Evolutionary conservation across 1,140 invertebrate species (phyloP).

Genomic region (Melipona quadrifasciata): DNA sequence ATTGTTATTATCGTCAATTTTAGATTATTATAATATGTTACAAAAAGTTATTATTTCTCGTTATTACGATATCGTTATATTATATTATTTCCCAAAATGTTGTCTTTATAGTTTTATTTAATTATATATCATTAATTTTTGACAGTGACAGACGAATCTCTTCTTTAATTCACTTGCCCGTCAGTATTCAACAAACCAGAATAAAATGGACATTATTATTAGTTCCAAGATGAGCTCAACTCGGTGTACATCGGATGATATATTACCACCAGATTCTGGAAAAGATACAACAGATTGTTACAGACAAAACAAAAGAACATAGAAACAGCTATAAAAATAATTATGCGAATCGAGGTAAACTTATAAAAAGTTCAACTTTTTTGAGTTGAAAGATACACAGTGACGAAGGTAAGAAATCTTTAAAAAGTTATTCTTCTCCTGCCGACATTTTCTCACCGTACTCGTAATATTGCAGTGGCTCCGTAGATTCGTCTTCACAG

Average conservation of each 20-base stretch:
- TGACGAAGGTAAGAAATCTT: background rate
- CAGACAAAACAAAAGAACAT: too few relatives aligned
- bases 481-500: conserved; percentile 58
- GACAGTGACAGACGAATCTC: too few relatives aligned
- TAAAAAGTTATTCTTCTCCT: background rate
- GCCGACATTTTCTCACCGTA: conserved; percentile 64
- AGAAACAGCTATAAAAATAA: background rate
- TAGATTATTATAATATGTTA: too few relatives aligned
- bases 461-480: conserved; percentile 63
- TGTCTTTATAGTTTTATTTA: background rate
- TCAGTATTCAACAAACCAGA: background rate
- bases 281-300: background rate
- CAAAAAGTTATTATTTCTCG: too few relatives aligned
- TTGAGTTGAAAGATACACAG: background rate
- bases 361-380: background rate
- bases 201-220: background rate
- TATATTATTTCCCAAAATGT: background rate
- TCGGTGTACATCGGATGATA: background rate
- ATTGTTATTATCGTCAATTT: too few relatives aligned
- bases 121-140: background rate
- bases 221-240: background rate
- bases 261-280: background rate
- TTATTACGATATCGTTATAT: too few relatives aligned
- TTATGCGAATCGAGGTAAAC: background rate
- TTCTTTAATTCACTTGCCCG: background rate